Percentiles rank a stretch among this genome's conserved stretches.
Evolutionary conservation across 2,888 invertebrate species (phyloP).

Genomic region (Dynastes grantii): DNA sequence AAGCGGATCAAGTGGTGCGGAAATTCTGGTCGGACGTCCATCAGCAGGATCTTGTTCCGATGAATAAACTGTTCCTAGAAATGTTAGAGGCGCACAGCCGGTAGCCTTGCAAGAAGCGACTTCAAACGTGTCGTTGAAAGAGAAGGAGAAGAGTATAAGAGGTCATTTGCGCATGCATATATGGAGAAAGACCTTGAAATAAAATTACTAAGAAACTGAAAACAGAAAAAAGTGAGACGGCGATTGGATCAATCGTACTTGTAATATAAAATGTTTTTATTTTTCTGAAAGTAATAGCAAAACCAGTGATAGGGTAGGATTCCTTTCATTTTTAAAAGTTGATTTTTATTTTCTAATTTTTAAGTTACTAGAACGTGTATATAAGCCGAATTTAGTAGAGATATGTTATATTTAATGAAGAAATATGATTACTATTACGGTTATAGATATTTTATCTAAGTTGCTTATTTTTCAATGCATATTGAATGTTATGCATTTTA

Average conservation of each 20-base stretch:
- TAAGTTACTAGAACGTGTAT: conserved; percentile 49
- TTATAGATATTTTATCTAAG: conserved; percentile 49
- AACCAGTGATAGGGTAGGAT: conserved; percentile 58
- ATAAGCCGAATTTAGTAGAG: conserved; percentile 53
- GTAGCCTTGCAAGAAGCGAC: conserved; percentile 68
- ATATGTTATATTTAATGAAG: conserved; percentile 17
- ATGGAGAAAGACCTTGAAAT: neutral
- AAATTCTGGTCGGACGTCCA: conserved; percentile 93
- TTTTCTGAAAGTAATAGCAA: conserved; percentile 47
- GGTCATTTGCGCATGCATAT: neutral
- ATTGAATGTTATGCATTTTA: conserved; percentile 40
- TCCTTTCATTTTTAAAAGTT: conserved; percentile 49
- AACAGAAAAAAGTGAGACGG: neutral
- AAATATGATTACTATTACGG: conserved; percentile 29
- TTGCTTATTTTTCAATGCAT: conserved; percentile 49
- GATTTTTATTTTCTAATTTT: conserved; percentile 35
- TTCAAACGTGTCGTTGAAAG: neutral
- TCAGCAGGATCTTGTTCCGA: conserved; percentile 89
- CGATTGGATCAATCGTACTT: conserved; percentile 9
- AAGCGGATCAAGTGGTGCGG: conserved; percentile 91
- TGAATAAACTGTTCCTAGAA: conserved; percentile 97
- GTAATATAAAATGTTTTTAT: conserved; percentile 41
- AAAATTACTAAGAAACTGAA: neutral
- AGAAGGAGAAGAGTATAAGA: neutral
- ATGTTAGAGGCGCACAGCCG: conserved; percentile 90